Evolutionary conservation across 1,140 invertebrate species (phyloP).

Genomic region (Drosophila busckii): DNA sequence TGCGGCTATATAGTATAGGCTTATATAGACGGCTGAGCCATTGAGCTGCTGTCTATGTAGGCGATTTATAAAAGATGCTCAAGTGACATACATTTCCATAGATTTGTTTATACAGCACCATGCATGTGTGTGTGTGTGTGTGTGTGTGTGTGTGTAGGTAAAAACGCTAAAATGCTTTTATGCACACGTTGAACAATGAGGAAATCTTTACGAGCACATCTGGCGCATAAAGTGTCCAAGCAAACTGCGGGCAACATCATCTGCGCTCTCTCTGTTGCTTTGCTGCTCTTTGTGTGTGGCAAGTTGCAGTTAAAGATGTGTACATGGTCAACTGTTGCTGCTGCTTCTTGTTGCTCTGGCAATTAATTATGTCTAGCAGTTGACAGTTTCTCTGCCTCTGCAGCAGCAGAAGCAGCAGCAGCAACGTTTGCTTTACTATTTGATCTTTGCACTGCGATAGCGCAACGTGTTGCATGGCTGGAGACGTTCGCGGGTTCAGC

Average conservation of each 20-base stretch:
- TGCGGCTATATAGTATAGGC: slow-evolving; percentile 6
- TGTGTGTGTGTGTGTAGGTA: slow-evolving; percentile 22
- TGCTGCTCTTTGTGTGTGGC: slow-evolving; percentile 12
- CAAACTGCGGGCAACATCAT: slow-evolving; percentile 19
- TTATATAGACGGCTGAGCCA: slow-evolving; percentile 2
- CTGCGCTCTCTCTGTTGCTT: background rate
- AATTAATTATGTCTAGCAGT: slow-evolving; percentile 61
- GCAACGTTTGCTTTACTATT: slow-evolving; percentile 55
- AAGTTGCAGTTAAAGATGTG: slow-evolving; percentile 37
- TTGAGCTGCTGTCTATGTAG: slow-evolving; percentile 14
- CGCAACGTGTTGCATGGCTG: slow-evolving; percentile 24
- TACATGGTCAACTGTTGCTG: slow-evolving; percentile 41
- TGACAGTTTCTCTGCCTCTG: slow-evolving; percentile 38
- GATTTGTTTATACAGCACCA: slow-evolving; percentile 44
- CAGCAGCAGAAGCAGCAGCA: slow-evolving; percentile 13
- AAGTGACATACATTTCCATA: slow-evolving; percentile 56
- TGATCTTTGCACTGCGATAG: slow-evolving; percentile 73
- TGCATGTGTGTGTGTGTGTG: slow-evolving; percentile 17
- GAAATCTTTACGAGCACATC: slow-evolving; percentile 75
- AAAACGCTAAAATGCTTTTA: slow-evolving; percentile 69
- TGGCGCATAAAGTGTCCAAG: slow-evolving; percentile 68
- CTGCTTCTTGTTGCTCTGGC: slow-evolving; percentile 38
- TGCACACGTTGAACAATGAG: slow-evolving; percentile 73
- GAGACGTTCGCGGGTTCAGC: slow-evolving; percentile 4
- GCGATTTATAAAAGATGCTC: slow-evolving; percentile 21